These are phyloP conservation scores for Empis livida DNA, from an alignment of 2,888 invertebrate genomes.

Conservation along the genomic window DNA sequence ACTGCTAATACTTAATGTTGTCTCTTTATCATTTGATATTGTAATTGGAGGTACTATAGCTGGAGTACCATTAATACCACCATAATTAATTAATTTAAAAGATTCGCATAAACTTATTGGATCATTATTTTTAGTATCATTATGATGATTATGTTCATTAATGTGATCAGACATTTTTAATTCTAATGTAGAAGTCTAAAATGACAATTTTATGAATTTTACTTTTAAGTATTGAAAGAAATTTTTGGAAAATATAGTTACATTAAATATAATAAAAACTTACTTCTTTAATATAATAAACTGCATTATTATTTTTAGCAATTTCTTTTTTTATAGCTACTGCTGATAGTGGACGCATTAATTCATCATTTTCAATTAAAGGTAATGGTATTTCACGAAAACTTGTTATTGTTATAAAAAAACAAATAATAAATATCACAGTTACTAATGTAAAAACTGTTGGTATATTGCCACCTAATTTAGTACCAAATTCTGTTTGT, in stretches of 20 bases:
- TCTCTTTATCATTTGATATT: conserved; percentile 4
- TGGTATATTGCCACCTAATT: conserved; percentile 44
- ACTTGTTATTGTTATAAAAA: conserved; percentile 43
- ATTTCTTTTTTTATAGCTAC: conserved; percentile 27
- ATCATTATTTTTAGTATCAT: too few relatives aligned
- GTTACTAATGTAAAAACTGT: conserved; percentile 45
- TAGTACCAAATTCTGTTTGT: conserved; percentile 32
- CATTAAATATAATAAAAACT: neutral
- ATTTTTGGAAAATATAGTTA: too few relatives aligned
- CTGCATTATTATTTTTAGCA: conserved; percentile 24
- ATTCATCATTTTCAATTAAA: conserved; percentile 29
- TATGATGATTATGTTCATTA: neutral
- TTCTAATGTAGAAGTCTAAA: conserved; percentile 22
- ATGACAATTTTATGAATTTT: neutral
- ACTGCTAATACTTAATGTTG: conserved; percentile 1
- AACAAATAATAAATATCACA: conserved; percentile 42
- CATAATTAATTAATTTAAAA: too few relatives aligned
- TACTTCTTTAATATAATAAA: conserved; percentile 28
- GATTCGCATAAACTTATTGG: too few relatives aligned
- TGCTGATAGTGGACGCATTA: conserved; percentile 29
- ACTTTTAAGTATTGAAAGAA: too few relatives aligned
- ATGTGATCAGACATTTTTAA: conserved; percentile 17
- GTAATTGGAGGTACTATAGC: neutral
- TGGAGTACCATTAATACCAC: neutral
- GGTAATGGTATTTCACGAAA: conserved; percentile 45